Base-by-base conservation (phyloP, 1,140 invertebrate genomes). In the Paracyclopina nana region DNA sequence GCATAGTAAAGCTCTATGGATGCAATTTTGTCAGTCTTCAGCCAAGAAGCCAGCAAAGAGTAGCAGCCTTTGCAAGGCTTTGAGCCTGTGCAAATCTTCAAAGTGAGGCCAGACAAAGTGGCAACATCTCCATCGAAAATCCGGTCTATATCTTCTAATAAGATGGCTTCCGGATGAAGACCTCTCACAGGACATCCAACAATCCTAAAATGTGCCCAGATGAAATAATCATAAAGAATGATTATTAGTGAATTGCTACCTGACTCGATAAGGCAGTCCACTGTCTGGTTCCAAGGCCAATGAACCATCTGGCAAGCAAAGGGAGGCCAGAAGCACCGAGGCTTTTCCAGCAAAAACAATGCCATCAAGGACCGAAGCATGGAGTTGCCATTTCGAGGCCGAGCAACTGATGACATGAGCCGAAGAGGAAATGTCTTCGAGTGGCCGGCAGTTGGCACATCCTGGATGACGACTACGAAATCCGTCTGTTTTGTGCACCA, bases 251-350 rank as follows among this genome's bases (percentile, higher is more conserved):
- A n/a, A n/a, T n/a, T n/a, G n/a, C n/a, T n/a, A n/a, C n/a, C n/a
- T n/a, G n/a, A n/a, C n/a, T n/a, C 50, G 12, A 29, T 52, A 52
- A 8, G 16, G 38, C 22, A 14, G 22, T 42, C 50, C 50, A 26
- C 38, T 46, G 27, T 52, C 50, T 11, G 50, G 50, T 27, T 52
- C 50, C 11, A 27, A 24, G 12, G 14, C 41, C 22, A 44, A 46
- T 26, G 27, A 24, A 9, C 50, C 50, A 14, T 26, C 24, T n/a
- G 26, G 14, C 18, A 26, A 22, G 6, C 43, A 12, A 25, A 52
- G 34, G 3, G 50, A 24, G 12, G 41, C 50, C 16, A 52, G 27
- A 24, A 24, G n/a, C 20, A 52, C 16, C 40, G 42, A 40, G 16
- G 18, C 8, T 9, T n/a, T n/a, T 18, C 14, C 20, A 45, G n/a